phyloP scores from a whole-genome alignment of 2,113 vertebrate species.

The Lathamus discolor region DNA sequence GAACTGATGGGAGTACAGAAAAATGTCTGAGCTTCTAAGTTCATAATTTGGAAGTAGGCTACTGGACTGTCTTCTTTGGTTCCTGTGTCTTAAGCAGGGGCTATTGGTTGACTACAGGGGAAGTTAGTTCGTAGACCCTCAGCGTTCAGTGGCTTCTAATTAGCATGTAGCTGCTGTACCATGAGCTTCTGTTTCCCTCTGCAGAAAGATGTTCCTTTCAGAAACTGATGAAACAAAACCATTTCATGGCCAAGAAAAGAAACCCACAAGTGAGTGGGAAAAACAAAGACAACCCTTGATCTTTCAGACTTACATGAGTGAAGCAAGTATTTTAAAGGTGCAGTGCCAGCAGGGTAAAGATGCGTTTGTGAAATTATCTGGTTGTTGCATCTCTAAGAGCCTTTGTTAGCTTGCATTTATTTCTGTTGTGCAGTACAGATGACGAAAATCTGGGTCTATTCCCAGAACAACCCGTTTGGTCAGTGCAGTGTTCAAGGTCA shows the following conservation, averaged over 20 bases:
- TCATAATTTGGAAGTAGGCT: background rate
- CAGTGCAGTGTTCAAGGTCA: background rate
- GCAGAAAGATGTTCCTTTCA: background rate
- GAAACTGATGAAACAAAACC: background rate
- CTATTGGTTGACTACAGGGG: background rate
- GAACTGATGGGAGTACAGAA: background rate
- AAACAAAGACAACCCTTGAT: background rate
- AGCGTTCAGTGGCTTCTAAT: background rate
- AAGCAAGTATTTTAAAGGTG: background rate
- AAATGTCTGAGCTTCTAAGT: background rate
- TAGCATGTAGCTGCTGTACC: background rate
- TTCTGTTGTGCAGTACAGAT: background rate
- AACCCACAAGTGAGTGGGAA: background rate
- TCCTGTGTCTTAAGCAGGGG: background rate
- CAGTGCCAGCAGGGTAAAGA: background rate
- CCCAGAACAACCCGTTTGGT: background rate
- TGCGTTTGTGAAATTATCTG: background rate
- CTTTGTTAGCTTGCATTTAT: background rate
- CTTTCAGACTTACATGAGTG: background rate
- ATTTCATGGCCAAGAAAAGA: background rate
- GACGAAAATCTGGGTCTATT: background rate
- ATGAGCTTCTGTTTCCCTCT: background rate
- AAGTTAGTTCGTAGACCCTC: background rate
- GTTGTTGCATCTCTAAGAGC: background rate
- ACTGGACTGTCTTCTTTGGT: background rate